phyloP scores from a whole-genome alignment of 1,140 invertebrate genomes.

The Ceratitis capitata region DNA sequence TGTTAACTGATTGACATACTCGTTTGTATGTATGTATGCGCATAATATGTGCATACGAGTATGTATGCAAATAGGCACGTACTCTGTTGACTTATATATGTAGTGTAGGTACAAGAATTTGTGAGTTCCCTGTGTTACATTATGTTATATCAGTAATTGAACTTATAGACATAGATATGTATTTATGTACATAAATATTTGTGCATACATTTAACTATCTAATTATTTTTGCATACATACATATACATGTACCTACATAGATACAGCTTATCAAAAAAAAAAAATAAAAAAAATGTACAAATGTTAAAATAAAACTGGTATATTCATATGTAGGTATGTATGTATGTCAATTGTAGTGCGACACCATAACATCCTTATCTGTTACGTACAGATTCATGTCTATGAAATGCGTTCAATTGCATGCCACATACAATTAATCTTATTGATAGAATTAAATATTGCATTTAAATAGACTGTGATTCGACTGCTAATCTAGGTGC shows the following conservation, averaged over 20 bases:
- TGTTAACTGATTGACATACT: no score
- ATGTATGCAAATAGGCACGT: no score
- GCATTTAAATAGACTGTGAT: neutral
- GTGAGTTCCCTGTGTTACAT: no score
- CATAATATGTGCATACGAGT: no score
- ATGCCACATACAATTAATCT: constrained; percentile 19
- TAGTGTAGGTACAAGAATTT: no score
- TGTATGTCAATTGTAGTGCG: neutral
- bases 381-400: neutral
- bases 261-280: no score
- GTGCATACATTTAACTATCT: neutral
- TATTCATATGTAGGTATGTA: neutral
- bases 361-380: neutral
- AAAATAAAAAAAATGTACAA: no score
- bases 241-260: neutral
- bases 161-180: neutral
- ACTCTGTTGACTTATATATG: no score
- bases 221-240: neutral
- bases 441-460: constrained; percentile 13
- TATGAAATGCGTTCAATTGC: neutral
- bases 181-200: neutral
- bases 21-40: no score
- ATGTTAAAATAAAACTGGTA: no score
- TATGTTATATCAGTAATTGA: neutral
- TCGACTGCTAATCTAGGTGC: no score